A percentile compares a stretch with the other conserved stretches of the same genome.
Evolutionary conservation across 2,797 vertebrate genomes (phyloP).

Genomic region (Acipenser ruthenus): DNA sequence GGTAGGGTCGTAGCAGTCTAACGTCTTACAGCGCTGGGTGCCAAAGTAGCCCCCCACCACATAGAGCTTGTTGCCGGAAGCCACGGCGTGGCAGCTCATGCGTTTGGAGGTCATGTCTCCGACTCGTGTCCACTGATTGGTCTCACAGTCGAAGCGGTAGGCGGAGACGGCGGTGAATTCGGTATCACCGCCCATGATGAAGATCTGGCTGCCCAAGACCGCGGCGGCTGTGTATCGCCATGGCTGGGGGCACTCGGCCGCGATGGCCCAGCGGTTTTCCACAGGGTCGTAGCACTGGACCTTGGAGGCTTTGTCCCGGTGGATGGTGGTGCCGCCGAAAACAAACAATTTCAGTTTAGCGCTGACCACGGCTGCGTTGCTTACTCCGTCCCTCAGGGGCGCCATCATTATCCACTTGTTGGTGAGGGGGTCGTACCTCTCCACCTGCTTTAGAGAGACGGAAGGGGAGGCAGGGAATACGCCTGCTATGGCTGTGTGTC

Average conservation of each 20-base stretch:
- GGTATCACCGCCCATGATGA: constrained; percentile 93
- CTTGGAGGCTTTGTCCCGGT: constrained; percentile 85
- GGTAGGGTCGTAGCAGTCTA: constrained; percentile 89
- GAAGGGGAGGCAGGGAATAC: constrained; percentile 87
- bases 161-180: constrained; percentile 86
- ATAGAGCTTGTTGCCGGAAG: constrained; percentile 87
- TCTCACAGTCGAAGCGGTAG: constrained; percentile 89
- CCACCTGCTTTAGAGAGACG: constrained; percentile 85
- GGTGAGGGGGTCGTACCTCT: constrained; percentile 73
- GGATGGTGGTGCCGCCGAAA: constrained; percentile 84
- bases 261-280: constrained; percentile 81
- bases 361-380: constrained; percentile 86
- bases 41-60: constrained; percentile 93
- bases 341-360: constrained; percentile 87
- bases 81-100: constrained; percentile 89
- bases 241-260: constrained; percentile 83
- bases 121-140: constrained; percentile 80
- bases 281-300: constrained; percentile 84
- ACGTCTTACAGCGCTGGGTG: constrained; percentile 84
- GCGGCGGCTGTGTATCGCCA: constrained; percentile 90
- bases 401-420: constrained; percentile 94
- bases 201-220: constrained; percentile 87
- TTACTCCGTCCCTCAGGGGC: constrained; percentile 80
- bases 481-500: constrained; percentile 82
- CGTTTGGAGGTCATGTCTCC: constrained; percentile 93